Base-by-base conservation (phyloP, 1,140 invertebrate genomes). In the Drosophila mauritiana region DNA sequence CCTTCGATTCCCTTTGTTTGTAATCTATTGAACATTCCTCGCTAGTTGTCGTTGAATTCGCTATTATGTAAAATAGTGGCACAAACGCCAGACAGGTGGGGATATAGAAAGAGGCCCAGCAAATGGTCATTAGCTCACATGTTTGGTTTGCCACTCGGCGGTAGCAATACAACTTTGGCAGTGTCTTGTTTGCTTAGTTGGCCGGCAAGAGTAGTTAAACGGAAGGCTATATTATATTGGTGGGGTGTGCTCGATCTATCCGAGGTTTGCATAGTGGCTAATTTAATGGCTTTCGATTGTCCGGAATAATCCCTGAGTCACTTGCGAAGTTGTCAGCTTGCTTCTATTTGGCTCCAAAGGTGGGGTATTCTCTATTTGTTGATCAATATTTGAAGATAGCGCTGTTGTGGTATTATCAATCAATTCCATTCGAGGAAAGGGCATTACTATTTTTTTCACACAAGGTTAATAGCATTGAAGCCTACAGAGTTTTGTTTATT, bases 31-130 rank as follows among this genome's bases (percentile, higher is more conserved):
- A 70, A 70, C 64, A 70, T 70, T 56, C 25, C 25, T 25, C 49
- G 42, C 65, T 67, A n/a, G 46, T 68, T 67, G 27, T 37, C 22
- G 20, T 39, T 39, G 13, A 46, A 20, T 11, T 48, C 31, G 17
- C 67, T 43, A 70, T 70, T 70, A 70, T 70, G 67, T 70, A 70
- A 70, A 70, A 70, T 70, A 70, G 51, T 40, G 39, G n/a, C 4
- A 12, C 12, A 22, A 43, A 13, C 37, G 45, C 6, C 7, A 65
- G 25, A 11, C 13, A 34, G 37, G 15, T 15, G 34, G 40, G 58
- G 6, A 49, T 36, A 25, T 10, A 22, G 55, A 27, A 17, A 40
- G 17, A 39, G 64, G 67, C 40, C 20, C 17, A 36, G 67, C 40
- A n/a, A 69, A 68, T 69, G 62, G 49, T 40, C 42, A 53, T 48